Conservation (phyloP, 2,888 invertebrate genomes). For the Heliothis peltigera region DNA sequence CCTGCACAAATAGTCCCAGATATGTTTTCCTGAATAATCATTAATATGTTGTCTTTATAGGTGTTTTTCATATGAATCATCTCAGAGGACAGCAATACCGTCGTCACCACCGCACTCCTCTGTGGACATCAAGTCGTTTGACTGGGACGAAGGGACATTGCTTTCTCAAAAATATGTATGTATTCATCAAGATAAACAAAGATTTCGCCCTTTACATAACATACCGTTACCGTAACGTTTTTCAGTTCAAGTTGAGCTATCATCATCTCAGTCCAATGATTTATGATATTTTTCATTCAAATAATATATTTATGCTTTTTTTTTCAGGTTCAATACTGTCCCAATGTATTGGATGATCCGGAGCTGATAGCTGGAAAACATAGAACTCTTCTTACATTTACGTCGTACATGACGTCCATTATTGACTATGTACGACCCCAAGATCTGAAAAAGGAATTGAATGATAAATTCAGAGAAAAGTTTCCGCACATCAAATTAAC, state of each 20-base stretch:
- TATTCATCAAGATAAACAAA: constrained; percentile 36
- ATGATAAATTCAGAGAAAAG: constrained; percentile 98
- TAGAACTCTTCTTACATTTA: constrained; percentile 95
- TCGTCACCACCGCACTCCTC: constrained; percentile 85
- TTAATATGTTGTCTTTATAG: constrained; percentile 78
- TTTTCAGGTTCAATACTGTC: constrained; percentile 92
- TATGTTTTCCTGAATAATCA: constrained; percentile 25
- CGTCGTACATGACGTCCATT: constrained; percentile 98
- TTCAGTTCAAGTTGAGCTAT: too few species aligned
- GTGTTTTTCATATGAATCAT: constrained; percentile 93
- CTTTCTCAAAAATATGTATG: constrained; percentile 84
- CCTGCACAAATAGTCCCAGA: constrained; percentile 19
- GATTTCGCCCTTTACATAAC: too few species aligned
- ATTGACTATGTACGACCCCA: constrained; percentile 99
- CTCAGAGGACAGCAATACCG: constrained; percentile 89
- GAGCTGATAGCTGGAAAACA: constrained; percentile 97
- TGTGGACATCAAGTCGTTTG: constrained; percentile 84
- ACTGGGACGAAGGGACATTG: constrained; percentile 86
- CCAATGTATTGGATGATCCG: constrained; percentile 97
- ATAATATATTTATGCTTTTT: constrained; percentile 5
- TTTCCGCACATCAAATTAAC: constrained; percentile 98
- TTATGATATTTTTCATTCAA: too few species aligned
- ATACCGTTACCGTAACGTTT: too few species aligned
- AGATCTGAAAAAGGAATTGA: constrained; percentile 98
- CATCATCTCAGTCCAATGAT: too few species aligned